Base-by-base conservation (phyloP, 1,140 invertebrate genomes). In the Panagrolaimus sp. region DNA sequence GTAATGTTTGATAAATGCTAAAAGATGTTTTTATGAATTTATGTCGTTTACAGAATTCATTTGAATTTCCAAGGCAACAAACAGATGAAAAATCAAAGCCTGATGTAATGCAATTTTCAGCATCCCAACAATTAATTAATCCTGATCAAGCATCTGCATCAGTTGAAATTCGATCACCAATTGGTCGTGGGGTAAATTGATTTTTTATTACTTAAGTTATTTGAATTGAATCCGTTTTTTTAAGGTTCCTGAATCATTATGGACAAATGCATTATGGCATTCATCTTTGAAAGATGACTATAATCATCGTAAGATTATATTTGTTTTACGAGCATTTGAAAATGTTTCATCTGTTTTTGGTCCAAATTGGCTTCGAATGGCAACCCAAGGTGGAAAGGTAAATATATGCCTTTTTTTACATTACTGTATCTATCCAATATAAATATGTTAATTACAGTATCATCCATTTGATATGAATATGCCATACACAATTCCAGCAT, bases 201-300 rank as follows among this genome's bases (percentile, higher is more conserved):
- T n/a, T 38, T 38, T 38, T 38, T 38, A 38, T 38, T 38, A n/a
- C n/a, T n/a, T n/a, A n/a, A n/a, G n/a, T n/a, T n/a, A n/a, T n/a
- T n/a, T n/a, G n/a, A n/a, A n/a, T n/a, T n/a, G n/a, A n/a, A 4
- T 38, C 32, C 32, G 7, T 38, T 38, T 38, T 38, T 38, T 38
- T 38, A 21, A 21, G 28, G 17, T 58, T 8, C 52, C 52, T 24
- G 52, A 58, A 58, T 26, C 21, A 21, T 28, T 21, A 26, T 58
- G 52, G 52, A 58, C 52, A 28, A 58, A 58, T 58, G 52, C 52
- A 28, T 58, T 58, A 10, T 58, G 28, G 21, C 52, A 21, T 12
- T 58, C 52, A 28, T 28, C 52, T 3, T 28, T 58, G 3, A 28
- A 21, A 8, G n/a, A 12, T 14, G 17, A 58, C 15, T 26, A 58